Conservation (phyloP, 1,140 invertebrate species). For the Euura saliciscinereae region DNA sequence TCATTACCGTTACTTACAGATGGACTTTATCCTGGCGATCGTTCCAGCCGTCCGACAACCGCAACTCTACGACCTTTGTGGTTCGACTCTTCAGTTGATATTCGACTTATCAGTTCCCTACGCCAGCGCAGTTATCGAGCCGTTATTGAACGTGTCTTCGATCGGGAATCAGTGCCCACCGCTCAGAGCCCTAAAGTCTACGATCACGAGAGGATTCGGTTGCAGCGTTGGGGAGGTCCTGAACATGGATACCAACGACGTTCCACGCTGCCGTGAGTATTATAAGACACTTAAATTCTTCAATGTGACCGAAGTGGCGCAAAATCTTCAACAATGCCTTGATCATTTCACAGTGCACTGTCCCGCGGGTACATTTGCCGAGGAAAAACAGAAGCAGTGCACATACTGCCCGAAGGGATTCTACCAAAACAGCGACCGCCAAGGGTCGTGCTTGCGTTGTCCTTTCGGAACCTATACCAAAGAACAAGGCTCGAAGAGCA, state of each 20-base stretch:
- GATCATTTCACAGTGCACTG: slow-evolving; percentile 79
- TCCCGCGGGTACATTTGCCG: slow-evolving; percentile 92
- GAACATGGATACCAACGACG: slow-evolving; percentile 88
- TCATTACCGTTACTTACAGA: slow-evolving; percentile 50
- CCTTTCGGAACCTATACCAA: slow-evolving; percentile 91
- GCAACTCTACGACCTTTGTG: slow-evolving; percentile 92
- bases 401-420: slow-evolving; percentile 88
- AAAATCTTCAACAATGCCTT: slow-evolving; percentile 6
- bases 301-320: too few species aligned
- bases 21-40: slow-evolving; percentile 88
- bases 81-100: slow-evolving; percentile 89
- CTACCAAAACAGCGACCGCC: slow-evolving; percentile 90
- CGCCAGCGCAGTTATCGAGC: slow-evolving; percentile 89
- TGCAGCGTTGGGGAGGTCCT: slow-evolving; percentile 93
- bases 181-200: slow-evolving; percentile 83
- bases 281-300: not conserved
- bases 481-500: slow-evolving; percentile 86
- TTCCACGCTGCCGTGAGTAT: slow-evolving; percentile 88
- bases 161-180: slow-evolving; percentile 92
- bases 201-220: slow-evolving; percentile 86
- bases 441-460: slow-evolving; percentile 87
- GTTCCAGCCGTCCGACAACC: slow-evolving; percentile 85
- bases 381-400: slow-evolving; percentile 84
- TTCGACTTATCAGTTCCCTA: slow-evolving; percentile 93
- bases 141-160: slow-evolving; percentile 84